Evolutionary conservation across 2,888 invertebrate species (phyloP), one percentile per base, ranked within the genome.

Genomic region (Drosophila melanosoma): DNA sequence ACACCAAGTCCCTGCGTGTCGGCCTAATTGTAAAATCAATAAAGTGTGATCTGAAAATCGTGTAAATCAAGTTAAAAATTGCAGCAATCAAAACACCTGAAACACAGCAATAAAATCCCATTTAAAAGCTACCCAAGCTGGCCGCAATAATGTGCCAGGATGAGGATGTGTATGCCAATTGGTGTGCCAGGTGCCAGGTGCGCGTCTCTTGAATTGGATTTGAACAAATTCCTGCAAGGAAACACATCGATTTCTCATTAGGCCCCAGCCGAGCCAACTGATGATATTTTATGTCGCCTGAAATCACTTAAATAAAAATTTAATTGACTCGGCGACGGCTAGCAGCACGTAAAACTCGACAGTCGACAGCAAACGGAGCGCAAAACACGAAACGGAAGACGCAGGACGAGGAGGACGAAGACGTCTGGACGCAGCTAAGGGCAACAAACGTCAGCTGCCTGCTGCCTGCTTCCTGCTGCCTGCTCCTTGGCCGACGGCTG

Each of bases 21-120:
- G 48, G 76, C 76, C 83, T 90, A 91, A 90, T 90, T 90, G 91
- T 77, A 90, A 90, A 90, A 90, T 90, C 90, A 86, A 91, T 90
- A 90, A 90, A 90, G 69, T 69, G 65, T 74, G 70, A 33, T 56
- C 45, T 69, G 76, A 69, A 20, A 70, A 72, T 66, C 90, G 77
- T 79, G 88, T 89, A 88, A 87, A 90, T 87, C 86, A 87, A 90
- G 90, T 89, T 87, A 83, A 88, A 88, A 86, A 89, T 85, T 88
- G 86, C 83, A 79, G 88, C 86, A 89, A 87, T 87, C 86, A 87
- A 83, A 85, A 77, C 86, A 87, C 81, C 88, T 85, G 83, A 89
- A 83, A 76, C 88, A 86, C 86, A 90, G 86, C 86, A 87, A 87
- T 87, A 87, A 87, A 86, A 87, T 90, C 90, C 90, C 88, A 90